Base-by-base conservation (phyloP, 2,797 vertebrate species). In the Clarias platycephalus region DNA sequence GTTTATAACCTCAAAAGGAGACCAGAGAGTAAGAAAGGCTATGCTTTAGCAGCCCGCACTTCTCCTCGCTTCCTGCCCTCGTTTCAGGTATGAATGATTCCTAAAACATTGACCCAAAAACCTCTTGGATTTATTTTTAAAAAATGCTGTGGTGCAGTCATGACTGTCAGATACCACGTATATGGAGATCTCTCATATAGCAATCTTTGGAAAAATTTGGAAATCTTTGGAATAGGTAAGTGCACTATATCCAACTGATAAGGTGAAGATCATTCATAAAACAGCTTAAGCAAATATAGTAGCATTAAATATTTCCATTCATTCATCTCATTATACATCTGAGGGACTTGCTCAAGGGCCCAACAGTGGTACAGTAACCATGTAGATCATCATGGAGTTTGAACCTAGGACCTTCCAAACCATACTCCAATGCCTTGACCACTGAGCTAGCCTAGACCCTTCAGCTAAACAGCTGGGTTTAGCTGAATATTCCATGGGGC, bases 1-100 rank as follows among this genome's bases (percentile, higher is more conserved):
- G 0, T 89, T 2, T 88, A 95, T 80, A 82, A 91, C 7, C 9
- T 93, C 0, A 64, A 92, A 84, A 95, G 83, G 71, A 95, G 40
- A 24, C 95, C 96, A 0, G 87, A 82, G 60, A 97, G 95, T 90
- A 95, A 40, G 40, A 96, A 87, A 87, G 97, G 96, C 7, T 97
- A 96, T 0, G 31, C 83, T 28, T 24, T 96, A 63, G 94, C 93
- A 90, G 96, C 96, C 0, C 95, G 96, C 86, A 97, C 95, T 5
- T 87, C 94, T 0, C 40, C 60, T 0, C 94, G 96, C 0, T 96
- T 96, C 88, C 80, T 84, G 0, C 67, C 89, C 26, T 18, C 58
- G 9, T 24, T 75, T 22, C 83, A 92, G 91, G 93, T 93, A 83
- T 0, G 7, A 76, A 60, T 78, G 4, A 78, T 37, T 37, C 31